Conservation (phyloP, 2,113 vertebrate species). For the Chiloscyllium plagiosum region DNA sequence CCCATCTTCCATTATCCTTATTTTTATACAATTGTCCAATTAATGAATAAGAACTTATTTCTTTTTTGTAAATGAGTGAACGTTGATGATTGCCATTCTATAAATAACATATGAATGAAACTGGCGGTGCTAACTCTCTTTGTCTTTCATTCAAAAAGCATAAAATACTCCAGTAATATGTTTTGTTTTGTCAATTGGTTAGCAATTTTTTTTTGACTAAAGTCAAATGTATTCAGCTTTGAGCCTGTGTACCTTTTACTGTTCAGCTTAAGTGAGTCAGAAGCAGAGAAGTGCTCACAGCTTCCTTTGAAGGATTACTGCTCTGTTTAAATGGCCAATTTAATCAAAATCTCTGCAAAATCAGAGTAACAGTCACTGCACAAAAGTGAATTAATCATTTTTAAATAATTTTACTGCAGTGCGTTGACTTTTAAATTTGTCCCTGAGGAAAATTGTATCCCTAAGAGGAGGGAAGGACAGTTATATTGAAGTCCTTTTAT, state of each 20-base stretch:
- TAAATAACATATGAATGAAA: background rate
- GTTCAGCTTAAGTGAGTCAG: constrained; percentile 16
- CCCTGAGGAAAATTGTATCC: constrained; percentile 5
- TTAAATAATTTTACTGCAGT: constrained; percentile 25
- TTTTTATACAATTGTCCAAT: background rate
- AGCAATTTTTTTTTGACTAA: background rate
- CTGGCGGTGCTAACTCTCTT: background rate
- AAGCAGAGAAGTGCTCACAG: constrained; percentile 19
- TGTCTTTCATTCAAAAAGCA: background rate
- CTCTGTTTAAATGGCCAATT: constrained; percentile 36
- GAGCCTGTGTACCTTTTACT: background rate
- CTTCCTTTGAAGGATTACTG: constrained; percentile 30
- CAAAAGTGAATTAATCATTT: constrained; percentile 37
- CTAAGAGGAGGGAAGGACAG: background rate
- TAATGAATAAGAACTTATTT: background rate
- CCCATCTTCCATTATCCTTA: background rate
- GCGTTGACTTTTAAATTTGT: background rate
- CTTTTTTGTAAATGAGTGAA: background rate
- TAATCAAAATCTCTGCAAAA: constrained; percentile 37
- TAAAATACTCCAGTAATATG: background rate
- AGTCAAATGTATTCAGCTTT: constrained; percentile 16
- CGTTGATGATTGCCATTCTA: background rate
- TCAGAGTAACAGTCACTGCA: constrained; percentile 24
- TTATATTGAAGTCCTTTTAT: constrained; percentile 12
- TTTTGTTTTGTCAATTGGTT: constrained; percentile 22